phyloP scores from a whole-genome alignment of 2,797 vertebrate species.

The Melanogrammus aeglefinus region DNA sequence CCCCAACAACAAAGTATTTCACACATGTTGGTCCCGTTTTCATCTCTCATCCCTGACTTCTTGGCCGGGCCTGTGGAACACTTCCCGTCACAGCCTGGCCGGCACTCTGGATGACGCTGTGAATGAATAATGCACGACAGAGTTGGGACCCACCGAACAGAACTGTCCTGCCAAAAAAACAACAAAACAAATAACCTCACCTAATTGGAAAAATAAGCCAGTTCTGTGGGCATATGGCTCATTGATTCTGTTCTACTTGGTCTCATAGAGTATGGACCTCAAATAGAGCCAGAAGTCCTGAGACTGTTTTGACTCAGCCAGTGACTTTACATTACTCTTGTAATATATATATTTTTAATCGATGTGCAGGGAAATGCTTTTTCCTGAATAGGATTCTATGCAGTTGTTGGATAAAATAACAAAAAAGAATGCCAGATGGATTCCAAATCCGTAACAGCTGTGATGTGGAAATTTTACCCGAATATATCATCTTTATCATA shows the following conservation, averaged over 20 bases:
- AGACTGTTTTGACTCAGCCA: neutral
- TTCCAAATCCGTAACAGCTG: neutral
- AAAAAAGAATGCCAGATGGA: neutral
- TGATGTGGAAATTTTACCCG: neutral
- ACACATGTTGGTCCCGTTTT: constrained; percentile 45
- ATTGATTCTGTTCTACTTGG: neutral
- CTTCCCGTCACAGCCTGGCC: constrained; percentile 32
- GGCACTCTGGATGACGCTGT: constrained; percentile 47
- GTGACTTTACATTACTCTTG: neutral
- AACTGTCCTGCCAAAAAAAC: constrained; percentile 36
- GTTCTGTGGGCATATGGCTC: constrained; percentile 23
- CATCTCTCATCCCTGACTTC: constrained; percentile 26
- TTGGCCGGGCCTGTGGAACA: constrained; percentile 37
- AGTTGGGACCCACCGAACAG: constrained; percentile 27
- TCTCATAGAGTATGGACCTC: neutral
- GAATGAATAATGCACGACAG: constrained; percentile 51
- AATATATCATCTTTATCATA: neutral
- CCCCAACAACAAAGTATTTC: constrained; percentile 24
- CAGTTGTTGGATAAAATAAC: neutral
- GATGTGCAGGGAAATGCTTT: neutral
- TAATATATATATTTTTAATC: neutral
- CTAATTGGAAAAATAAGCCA: constrained; percentile 35
- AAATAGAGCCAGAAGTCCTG: neutral
- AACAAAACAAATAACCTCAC: constrained; percentile 29
- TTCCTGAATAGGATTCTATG: neutral